Percentiles rank a stretch among this genome's conserved stretches.
phyloP scores from a whole-genome alignment of 2,797 vertebrate genomes.

The Lagorchestes hirsutus region DNA sequence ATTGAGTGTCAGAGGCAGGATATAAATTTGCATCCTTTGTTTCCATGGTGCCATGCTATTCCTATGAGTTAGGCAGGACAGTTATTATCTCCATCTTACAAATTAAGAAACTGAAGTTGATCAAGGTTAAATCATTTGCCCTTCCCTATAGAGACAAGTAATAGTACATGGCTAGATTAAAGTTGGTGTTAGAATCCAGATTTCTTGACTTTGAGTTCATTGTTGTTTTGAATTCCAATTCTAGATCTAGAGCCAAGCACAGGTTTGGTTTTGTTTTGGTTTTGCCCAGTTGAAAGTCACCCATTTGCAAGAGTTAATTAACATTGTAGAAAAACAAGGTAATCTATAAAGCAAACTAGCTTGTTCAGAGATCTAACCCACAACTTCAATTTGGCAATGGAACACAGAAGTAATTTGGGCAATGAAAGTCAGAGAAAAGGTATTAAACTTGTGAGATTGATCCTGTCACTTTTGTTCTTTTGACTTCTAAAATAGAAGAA shows the following conservation, averaged over 20 bases:
- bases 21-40: not conserved
- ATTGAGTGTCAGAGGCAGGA: not conserved
- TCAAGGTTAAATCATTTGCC: not conserved
- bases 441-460: conserved; percentile 64
- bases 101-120: not conserved
- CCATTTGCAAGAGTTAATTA: not conserved
- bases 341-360: not conserved
- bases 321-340: not conserved
- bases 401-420: conserved; percentile 70
- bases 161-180: not conserved
- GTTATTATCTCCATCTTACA: not conserved
- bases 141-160: not conserved
- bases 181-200: not conserved
- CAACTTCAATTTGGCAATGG: conserved; percentile 71
- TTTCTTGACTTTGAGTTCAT: not conserved
- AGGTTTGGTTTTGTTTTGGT: not conserved
- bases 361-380: not conserved
- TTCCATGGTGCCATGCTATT: not conserved
- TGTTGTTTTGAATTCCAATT: not conserved
- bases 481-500: conserved; percentile 60
- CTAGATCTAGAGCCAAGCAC: not conserved
- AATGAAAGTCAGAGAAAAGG: conserved; percentile 67
- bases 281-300: not conserved
- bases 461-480: conserved; percentile 65
- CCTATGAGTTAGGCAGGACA: not conserved